Evolutionary conservation across 2,113 vertebrate genomes (phyloP), one percentile per base, ranked within the genome.

Genomic region (Paratilapia polleni): DNA sequence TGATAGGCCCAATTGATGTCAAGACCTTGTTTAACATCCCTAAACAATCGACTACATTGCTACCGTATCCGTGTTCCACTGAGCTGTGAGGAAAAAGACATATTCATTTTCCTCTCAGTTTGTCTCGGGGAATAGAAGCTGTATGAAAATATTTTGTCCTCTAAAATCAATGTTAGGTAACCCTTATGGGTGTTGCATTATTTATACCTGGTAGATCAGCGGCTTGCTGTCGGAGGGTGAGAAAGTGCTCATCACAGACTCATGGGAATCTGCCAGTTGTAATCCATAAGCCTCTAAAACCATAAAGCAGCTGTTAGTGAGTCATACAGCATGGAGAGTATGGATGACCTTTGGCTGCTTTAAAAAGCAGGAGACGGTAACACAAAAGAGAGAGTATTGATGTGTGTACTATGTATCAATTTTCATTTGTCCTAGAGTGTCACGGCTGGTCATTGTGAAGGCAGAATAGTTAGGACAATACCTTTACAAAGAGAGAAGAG

Each of bases 251-350:
- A 90, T 91, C 84, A 63, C 11, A 19, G 81, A 80, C 82, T 89
- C 70, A 58, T 77, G 82, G 80, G 81, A 92, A 70, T 84, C 76
- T 89, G 87, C 84, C 88, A 91, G 54, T 88, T 78, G 82, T 80
- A 84, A 92, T 87, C 87, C 83, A 91, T 89, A 90, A 93, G 76
- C 66, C 76, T 83, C 56, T 86, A 61, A 88, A 83, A 56, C 63
- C 57, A 56, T 83, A 54, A 79, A 77, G 73, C 84, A 85, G 85
- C 66, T 82, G 73, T 85, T 83, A 84, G 61, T 84, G 36, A 87
- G 59, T 77, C 62, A 43, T 31, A n/a, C 63, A 31, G 79, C 63
- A 57, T 1, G 1, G 59, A 60, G 58, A 81, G 26, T 61, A 15
- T n/a, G 41, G 26, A 38, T 57, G 77, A 88, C 34, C 60, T 17